A percentile compares a stretch with the other conserved stretches of the same genome.
These are phyloP conservation scores for Cydia amplana DNA, from an alignment of 1,140 invertebrate species.

Conservation along the genomic window DNA sequence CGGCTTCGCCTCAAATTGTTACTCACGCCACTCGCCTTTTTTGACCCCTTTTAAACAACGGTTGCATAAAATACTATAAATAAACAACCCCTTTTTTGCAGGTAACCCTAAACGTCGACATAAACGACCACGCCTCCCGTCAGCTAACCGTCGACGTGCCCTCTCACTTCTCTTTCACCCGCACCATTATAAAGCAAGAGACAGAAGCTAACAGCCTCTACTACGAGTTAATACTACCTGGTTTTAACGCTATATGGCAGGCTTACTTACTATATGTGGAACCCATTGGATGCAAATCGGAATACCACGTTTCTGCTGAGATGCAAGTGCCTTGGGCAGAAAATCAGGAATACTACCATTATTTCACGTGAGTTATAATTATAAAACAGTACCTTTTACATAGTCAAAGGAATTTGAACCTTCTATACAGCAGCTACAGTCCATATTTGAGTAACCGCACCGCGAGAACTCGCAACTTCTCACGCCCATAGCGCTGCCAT, in stretches of 20 bases:
- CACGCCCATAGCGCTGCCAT: too few species aligned
- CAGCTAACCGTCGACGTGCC: conserved; percentile 80
- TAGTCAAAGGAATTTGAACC: too few species aligned
- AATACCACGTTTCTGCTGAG: conserved; percentile 81
- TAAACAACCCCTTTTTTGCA: conserved; percentile 50
- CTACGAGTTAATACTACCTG: conserved; percentile 81
- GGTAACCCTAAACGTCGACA: conserved; percentile 83
- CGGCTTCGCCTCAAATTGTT: too few species aligned
- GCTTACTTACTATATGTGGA: conserved; percentile 81
- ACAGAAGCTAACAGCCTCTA: conserved; percentile 80
- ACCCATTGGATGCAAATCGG: conserved; percentile 64
- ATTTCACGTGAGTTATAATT: conserved; percentile 80
- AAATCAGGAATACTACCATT: conserved; percentile 81
- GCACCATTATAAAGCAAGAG: conserved; percentile 66
- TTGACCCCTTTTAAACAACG: too few species aligned
- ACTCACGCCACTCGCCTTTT: too few species aligned
- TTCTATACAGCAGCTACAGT: too few species aligned
- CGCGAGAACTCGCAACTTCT: too few species aligned
- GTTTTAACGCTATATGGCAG: conserved; percentile 81
- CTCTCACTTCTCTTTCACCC: conserved; percentile 51
- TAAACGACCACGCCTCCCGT: conserved; percentile 81
- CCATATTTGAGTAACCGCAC: too few species aligned
- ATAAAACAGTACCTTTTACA: conserved; percentile 27
- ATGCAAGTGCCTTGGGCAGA: conserved; percentile 83
- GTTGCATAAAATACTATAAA: too few species aligned